Evolutionary conservation across 2,888 invertebrate species (phyloP).

Genomic region (Trichogramma evanescens): DNA sequence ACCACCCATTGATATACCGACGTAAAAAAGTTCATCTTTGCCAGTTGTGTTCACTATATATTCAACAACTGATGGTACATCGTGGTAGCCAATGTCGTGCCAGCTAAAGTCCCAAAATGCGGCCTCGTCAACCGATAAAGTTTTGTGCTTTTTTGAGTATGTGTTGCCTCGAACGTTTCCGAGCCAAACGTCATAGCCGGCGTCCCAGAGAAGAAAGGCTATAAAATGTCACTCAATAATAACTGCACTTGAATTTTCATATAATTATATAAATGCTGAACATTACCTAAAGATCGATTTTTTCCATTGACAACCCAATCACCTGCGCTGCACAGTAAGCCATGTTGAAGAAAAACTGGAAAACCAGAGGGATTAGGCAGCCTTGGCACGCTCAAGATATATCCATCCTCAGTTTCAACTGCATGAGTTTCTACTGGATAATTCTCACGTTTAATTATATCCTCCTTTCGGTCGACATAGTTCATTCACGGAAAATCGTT

Average conservation of each 20-base stretch:
- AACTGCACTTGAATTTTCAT: no score
- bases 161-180: constrained; percentile 75
- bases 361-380: constrained; percentile 59
- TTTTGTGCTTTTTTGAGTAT: constrained; percentile 31
- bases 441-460: neutral
- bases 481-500: no score
- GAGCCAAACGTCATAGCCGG: constrained; percentile 74
- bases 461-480: neutral
- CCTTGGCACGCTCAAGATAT: constrained; percentile 72
- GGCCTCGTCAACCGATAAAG: constrained; percentile 22
- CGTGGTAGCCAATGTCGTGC: constrained; percentile 81
- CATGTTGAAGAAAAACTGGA: constrained; percentile 73
- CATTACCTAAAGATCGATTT: constrained; percentile 54
- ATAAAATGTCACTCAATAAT: constrained; percentile 13
- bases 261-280: no score
- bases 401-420: constrained; percentile 73
- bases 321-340: constrained; percentile 69
- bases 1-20: constrained; percentile 53
- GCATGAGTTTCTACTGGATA: constrained; percentile 67
- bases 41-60: constrained; percentile 47
- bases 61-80: constrained; percentile 66
- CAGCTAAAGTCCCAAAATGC: constrained; percentile 53
- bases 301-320: constrained; percentile 70
- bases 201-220: constrained; percentile 62
- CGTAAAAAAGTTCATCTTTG: constrained; percentile 32